Conservation (phyloP, 2,797 vertebrate genomes). For the Morelia viridis region DNA sequence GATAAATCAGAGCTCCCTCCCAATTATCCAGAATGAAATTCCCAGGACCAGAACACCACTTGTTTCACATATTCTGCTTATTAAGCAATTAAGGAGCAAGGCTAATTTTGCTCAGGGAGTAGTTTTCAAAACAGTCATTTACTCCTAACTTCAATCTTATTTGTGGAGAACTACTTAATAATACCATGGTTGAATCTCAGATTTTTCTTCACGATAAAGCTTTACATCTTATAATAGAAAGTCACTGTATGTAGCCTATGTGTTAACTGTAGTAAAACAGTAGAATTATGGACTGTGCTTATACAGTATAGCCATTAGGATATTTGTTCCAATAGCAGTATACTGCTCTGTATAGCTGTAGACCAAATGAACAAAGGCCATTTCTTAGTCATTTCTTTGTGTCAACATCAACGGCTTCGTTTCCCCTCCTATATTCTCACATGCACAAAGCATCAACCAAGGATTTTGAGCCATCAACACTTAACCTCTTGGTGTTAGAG, state of each 20-base stretch:
- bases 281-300: not conserved
- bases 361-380: not conserved
- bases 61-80: not conserved
- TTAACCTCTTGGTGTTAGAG: not conserved
- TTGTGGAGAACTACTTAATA: not conserved
- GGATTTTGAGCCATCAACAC: not conserved
- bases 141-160: not conserved
- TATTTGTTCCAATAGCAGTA: not conserved
- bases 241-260: not conserved
- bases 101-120: not conserved
- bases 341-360: not conserved
- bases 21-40: not conserved
- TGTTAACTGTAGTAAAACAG: not conserved
- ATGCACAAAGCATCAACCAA: not conserved
- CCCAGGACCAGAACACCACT: too few relatives aligned
- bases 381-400: not conserved
- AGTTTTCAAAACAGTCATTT: not conserved
- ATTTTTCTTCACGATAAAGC: not conserved
- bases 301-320: not conserved
- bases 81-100: not conserved
- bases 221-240: not conserved
- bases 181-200: not conserved
- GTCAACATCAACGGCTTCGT: not conserved
- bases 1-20: not conserved
- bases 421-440: not conserved